Conservation (phyloP, 2,113 vertebrate species). For the Gavialis gangeticus region DNA sequence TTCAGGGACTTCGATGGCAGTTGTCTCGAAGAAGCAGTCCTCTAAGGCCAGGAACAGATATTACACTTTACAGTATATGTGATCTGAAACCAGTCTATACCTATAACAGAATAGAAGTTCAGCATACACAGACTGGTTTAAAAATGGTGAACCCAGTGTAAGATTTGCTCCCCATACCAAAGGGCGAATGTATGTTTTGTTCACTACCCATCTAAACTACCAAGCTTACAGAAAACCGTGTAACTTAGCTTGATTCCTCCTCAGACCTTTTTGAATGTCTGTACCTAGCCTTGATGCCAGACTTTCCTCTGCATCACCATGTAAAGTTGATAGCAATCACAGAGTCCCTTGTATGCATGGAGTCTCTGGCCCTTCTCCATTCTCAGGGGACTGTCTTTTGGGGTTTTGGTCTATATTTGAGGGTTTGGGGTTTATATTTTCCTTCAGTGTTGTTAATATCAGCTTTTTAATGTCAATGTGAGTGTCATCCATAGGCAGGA, state of each 20-base stretch:
- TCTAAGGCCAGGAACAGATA: too few species aligned
- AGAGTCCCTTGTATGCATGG: background rate
- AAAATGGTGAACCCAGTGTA: too few species aligned
- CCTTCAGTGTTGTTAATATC: background rate
- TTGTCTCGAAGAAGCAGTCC: background rate
- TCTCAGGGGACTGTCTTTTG: background rate
- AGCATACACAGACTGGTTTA: too few species aligned
- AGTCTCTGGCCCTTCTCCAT: background rate
- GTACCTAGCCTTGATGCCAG: background rate
- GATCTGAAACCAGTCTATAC: too few species aligned
- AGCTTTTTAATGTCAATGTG: too few species aligned
- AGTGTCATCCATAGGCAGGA: background rate
- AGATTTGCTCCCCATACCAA: too few species aligned
- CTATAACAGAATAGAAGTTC: too few species aligned
- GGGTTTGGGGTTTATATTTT: background rate
- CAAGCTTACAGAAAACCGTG: too few species aligned
- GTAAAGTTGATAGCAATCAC: background rate
- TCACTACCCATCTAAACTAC: too few species aligned
- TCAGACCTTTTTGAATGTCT: background rate
- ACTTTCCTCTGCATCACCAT: background rate
- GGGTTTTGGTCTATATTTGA: background rate
- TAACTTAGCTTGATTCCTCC: background rate
- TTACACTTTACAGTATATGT: too few species aligned
- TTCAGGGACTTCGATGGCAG: background rate
- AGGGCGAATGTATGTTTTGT: too few species aligned